Evolutionary conservation across 2,113 vertebrate species (phyloP).

Genomic region (Grantiella picta): DNA sequence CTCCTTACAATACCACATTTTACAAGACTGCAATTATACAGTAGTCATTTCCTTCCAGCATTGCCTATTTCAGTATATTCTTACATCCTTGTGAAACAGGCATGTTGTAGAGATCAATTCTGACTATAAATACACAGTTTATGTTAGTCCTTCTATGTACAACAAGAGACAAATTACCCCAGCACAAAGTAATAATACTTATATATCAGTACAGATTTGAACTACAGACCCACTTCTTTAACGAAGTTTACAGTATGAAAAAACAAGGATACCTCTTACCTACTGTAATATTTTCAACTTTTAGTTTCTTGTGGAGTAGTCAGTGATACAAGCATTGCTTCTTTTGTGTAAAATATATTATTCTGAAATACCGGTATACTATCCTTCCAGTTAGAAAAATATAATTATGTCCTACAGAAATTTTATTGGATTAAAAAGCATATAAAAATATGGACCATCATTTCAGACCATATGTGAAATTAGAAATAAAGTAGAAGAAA

Average conservation of each 20-base stretch:
- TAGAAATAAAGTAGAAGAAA: not conserved
- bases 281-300: not conserved
- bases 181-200: conserved; percentile 32
- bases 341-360: conserved; percentile 17
- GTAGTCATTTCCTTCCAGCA: not conserved
- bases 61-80: not conserved
- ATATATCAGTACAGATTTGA: conserved; percentile 30
- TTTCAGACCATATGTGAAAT: not conserved
- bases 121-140: conserved; percentile 54
- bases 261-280: conserved; percentile 34
- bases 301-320: not conserved
- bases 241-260: conserved; percentile 66
- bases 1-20: not conserved
- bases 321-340: conserved; percentile 8
- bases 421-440: conserved; percentile 33
- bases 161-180: conserved; percentile 29
- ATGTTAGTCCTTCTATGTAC: conserved; percentile 44
- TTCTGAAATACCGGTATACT: conserved; percentile 16
- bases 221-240: conserved; percentile 69
- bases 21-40: not conserved
- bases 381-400: conserved; percentile 52
- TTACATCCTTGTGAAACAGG: not conserved
- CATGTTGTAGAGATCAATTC: not conserved
- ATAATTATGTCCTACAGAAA: conserved; percentile 9
- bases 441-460: conserved; percentile 32